These are phyloP conservation scores for Sphecodes monilicornis DNA, from an alignment of 2,888 invertebrate species.

Conservation along the genomic window DNA sequence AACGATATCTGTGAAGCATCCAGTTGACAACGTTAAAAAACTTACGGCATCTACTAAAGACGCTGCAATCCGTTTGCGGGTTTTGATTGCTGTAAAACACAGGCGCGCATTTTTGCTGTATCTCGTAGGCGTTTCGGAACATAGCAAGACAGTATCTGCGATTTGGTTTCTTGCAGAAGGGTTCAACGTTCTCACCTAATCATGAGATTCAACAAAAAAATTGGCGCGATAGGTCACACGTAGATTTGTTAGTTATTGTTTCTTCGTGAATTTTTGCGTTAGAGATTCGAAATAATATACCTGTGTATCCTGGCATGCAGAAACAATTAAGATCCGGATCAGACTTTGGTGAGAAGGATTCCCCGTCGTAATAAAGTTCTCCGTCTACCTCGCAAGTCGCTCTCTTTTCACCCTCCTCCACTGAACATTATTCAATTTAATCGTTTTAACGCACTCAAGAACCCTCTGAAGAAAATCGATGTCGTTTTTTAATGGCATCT, in stretches of 20 bases:
- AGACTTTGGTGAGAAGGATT: slow-evolving; percentile 64
- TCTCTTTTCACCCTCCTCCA: slow-evolving; percentile 58
- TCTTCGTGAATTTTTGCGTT: too few species aligned
- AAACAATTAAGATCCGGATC: slow-evolving; percentile 68
- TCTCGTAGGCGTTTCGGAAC: slow-evolving; percentile 28
- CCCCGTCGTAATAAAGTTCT: slow-evolving; percentile 74
- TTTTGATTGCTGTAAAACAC: too few species aligned
- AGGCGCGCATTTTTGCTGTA: slow-evolving; percentile 73
- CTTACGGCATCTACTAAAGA: slow-evolving; percentile 59
- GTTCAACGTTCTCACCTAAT: slow-evolving; percentile 73
- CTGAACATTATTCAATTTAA: slow-evolving; percentile 55
- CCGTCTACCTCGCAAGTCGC: slow-evolving; percentile 75
- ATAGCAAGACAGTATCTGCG: slow-evolving; percentile 64
- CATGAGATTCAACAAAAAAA: not conserved
- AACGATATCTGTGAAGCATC: not conserved
- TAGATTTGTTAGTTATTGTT: too few species aligned
- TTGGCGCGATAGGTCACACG: too few species aligned
- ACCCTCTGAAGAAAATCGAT: not conserved
- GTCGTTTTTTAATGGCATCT: not conserved
- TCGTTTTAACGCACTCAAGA: not conserved
- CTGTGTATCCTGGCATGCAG: slow-evolving; percentile 67
- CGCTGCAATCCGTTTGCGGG: too few species aligned
- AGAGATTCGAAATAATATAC: slow-evolving; percentile 24
- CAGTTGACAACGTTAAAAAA: slow-evolving; percentile 25
- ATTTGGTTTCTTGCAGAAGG: slow-evolving; percentile 71